phyloP scores from a whole-genome alignment of 1,140 invertebrate species.

The Brachionus sp. region DNA sequence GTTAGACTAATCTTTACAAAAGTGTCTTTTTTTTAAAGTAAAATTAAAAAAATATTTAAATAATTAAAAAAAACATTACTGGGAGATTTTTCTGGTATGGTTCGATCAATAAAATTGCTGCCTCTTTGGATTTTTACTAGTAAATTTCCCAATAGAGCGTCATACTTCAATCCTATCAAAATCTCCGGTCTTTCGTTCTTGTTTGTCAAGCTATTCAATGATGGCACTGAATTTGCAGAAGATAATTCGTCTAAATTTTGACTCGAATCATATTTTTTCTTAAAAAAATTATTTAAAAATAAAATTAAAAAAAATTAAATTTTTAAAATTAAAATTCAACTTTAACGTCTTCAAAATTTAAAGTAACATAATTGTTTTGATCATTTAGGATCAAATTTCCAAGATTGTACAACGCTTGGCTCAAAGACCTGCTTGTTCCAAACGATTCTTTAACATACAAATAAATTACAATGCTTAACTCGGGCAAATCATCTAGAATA shows the following conservation, averaged over 20 bases:
- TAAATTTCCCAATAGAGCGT: conserved; percentile 35
- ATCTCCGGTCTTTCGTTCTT: background rate
- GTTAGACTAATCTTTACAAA: background rate
- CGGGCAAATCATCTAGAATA: background rate
- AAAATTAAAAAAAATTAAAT: background rate
- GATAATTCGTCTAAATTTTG: conserved; percentile 35
- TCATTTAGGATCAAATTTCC: background rate
- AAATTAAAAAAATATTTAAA: background rate
- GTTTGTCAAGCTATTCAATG: background rate
- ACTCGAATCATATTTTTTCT: conserved; percentile 27
- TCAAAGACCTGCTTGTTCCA: background rate
- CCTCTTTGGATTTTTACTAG: conserved; percentile 2
- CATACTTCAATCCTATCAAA: conserved; percentile 18
- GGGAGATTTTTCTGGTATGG: conserved; percentile 16
- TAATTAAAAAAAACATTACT: background rate
- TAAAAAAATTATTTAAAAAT: background rate
- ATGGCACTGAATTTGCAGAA: background rate
- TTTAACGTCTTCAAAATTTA: conserved; percentile 21
- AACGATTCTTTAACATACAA: conserved; percentile 37
- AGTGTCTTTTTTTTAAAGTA: background rate
- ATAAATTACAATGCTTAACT: background rate
- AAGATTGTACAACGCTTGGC: background rate
- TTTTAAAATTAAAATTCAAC: background rate
- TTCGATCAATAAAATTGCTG: conserved; percentile 24
- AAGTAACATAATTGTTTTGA: conserved; percentile 30